These are phyloP conservation scores for Paratilapia polleni DNA, from an alignment of 2,113 vertebrate species.

Conservation along the genomic window DNA sequence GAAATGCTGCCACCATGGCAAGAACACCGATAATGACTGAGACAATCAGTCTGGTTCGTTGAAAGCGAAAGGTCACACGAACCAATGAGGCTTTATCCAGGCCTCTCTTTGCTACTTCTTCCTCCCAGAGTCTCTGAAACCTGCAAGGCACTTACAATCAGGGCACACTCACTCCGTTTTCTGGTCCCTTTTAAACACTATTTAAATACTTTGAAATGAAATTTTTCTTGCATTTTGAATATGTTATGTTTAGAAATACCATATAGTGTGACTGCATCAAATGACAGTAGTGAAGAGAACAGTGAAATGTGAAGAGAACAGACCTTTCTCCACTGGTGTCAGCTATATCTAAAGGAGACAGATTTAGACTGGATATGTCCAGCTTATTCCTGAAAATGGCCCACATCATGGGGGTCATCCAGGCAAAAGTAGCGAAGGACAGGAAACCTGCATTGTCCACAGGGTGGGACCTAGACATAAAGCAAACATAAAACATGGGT, in stretches of 20 bases:
- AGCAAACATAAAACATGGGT: neutral
- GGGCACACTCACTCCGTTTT: neutral
- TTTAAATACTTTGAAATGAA: no score
- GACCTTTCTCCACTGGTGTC: slow-evolving; percentile 79
- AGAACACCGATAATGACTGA: slow-evolving; percentile 48
- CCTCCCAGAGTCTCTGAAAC: slow-evolving; percentile 80
- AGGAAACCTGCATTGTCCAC: slow-evolving; percentile 82
- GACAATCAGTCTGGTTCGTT: slow-evolving; percentile 77
- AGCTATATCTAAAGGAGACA: slow-evolving; percentile 76
- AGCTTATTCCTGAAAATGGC: slow-evolving; percentile 73
- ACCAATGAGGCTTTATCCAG: slow-evolving; percentile 80
- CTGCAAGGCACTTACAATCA: slow-evolving; percentile 44
- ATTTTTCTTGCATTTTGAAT: no score
- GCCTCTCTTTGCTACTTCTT: slow-evolving; percentile 77
- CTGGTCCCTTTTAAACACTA: neutral
- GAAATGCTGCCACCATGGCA: slow-evolving; percentile 63
- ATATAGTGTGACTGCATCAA: neutral
- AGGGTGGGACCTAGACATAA: slow-evolving; percentile 72
- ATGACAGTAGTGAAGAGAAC: neutral
- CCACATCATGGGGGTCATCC: slow-evolving; percentile 83
- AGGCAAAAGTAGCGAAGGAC: slow-evolving; percentile 79
- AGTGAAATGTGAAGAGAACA: neutral
- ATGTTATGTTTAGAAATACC: neutral
- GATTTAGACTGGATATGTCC: slow-evolving; percentile 58
- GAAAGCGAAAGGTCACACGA: slow-evolving; percentile 74